Evolutionary conservation across 2,888 invertebrate species (phyloP), one percentile per base, ranked within the genome.

Genomic region (Coelopa pilipes): DNA sequence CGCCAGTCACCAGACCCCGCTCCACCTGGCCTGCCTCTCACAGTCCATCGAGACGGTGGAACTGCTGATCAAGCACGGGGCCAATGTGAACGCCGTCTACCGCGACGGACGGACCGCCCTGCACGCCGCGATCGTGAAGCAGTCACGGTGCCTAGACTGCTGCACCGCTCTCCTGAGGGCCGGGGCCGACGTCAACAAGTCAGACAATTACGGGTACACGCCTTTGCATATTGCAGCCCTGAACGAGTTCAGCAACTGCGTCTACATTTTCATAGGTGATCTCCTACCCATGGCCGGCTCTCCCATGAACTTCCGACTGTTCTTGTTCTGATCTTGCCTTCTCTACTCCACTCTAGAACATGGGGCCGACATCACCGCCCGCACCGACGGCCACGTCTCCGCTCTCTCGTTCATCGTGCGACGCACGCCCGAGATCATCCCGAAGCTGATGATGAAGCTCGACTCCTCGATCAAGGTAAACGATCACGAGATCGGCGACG

Each of bases 401-500:
- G 95, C 93, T 0, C 85, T 96, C 15, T 93, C 93, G 13, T 94
- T 95, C 80, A 94, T 96, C 73, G 93, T 94, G 1, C 90, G 95
- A n/a, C 90, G 94, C 78, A 95, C 94, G 0, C 95, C 96, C 0
- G 94, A 95, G 78, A 93, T 94, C 7, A 90, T 95, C 60, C 93
- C 94, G 0, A 91, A 92, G 70, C 90, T 93, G 71, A 86, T 92
- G 69, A 88, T 90, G 65, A 93, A 93, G 83, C 90, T 95, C 62
- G 94, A 95, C 80, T 90, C 92, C 53, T 92, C 94, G 0, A 92
- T 95, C 15, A 92, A 92, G 78, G 90, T 94, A 10, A 93, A 93
- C 81, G 95, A 95, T 81, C 94, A 95, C 81, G 95, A 96, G 84
- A 89, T 95, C 34, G 94, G 94, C 0, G 95, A 96, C 80, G 93